These are phyloP conservation scores for Chiloscyllium punctatum DNA, from an alignment of 2,797 vertebrate species.

Conservation along the genomic window DNA sequence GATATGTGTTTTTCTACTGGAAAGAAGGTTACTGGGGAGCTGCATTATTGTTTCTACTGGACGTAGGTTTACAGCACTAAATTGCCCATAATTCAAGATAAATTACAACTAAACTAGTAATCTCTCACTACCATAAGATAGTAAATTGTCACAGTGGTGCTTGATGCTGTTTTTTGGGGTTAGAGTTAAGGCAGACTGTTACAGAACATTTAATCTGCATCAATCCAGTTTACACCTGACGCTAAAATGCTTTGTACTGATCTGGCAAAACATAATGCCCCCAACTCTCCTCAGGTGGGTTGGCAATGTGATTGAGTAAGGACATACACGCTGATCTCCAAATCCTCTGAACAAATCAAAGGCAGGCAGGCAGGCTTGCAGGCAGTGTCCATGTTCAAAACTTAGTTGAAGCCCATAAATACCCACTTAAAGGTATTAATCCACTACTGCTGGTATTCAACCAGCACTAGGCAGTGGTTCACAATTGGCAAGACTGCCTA, in stretches of 20 bases:
- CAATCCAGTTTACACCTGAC: neutral
- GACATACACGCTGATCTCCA: no score
- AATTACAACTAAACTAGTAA: neutral
- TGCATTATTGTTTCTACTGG: neutral
- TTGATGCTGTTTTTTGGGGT: conserved; percentile 19
- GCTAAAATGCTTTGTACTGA: neutral
- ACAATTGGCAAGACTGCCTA: no score
- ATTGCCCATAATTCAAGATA: neutral
- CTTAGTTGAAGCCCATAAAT: no score
- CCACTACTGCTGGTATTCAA: no score
- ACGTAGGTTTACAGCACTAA: neutral
- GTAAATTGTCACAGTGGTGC: conserved; percentile 30
- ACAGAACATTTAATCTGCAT: neutral
- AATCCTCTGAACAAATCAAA: no score
- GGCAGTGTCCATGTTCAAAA: no score
- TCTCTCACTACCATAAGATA: neutral
- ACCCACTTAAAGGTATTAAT: no score
- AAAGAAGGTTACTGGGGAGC: neutral
- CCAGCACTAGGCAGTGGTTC: no score
- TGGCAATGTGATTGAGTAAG: no score
- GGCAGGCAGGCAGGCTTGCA: no score
- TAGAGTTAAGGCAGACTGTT: neutral
- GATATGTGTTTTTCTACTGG: neutral
- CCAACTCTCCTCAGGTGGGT: no score
- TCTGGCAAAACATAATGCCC: no score